Base-by-base conservation (phyloP, 2,797 vertebrate species). In the Rachycentron canadum region DNA sequence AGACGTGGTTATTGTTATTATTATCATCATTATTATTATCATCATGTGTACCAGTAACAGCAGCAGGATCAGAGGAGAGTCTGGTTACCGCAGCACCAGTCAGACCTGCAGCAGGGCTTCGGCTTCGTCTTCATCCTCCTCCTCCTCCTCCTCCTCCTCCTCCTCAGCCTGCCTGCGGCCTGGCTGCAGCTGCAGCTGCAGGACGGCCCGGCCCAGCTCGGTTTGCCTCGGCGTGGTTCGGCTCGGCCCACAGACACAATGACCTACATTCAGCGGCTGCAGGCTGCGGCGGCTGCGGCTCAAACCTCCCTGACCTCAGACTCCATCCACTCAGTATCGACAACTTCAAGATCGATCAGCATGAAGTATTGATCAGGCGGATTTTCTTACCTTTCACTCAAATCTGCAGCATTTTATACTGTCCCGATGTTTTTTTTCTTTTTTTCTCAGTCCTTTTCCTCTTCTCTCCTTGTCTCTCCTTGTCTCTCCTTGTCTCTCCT, bases 231-330 rank as follows among this genome's bases (percentile, higher is more conserved):
- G 82, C 38, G 73, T 21, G 87, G 85, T 70, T 89, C 76, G 84
- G 82, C 52, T 82, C 82, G 88, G 86, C 90, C 82, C 88, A 88
- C 86, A 85, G 85, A 92, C 91, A 92, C 88, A 91, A 89, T 93
- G 90, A 91, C 90, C 92, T 82, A 91, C 88, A 92, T 92, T 88
- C 34, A 83, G 69, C 65, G 17, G 81, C 79, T 60, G 69, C 59
- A 26, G 47, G 23, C 83, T 70, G 75, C 78, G 34, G 86, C 28
- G 30, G 74, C 55, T 50, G 76, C 58, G 68, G 47, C 53, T 76
- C 59, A 25, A 21, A 38, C 78, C 75, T 8, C 63, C 61, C 23
- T 40, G 47, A 47, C 73, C 55, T 19, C 80, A 12, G 28, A 53
- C 61, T 41, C 55, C 8, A 59, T 3, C 63, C 55, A 7, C 69